Conservation (phyloP, 2,888 invertebrate species). For the Eretmocerus hayati region DNA sequence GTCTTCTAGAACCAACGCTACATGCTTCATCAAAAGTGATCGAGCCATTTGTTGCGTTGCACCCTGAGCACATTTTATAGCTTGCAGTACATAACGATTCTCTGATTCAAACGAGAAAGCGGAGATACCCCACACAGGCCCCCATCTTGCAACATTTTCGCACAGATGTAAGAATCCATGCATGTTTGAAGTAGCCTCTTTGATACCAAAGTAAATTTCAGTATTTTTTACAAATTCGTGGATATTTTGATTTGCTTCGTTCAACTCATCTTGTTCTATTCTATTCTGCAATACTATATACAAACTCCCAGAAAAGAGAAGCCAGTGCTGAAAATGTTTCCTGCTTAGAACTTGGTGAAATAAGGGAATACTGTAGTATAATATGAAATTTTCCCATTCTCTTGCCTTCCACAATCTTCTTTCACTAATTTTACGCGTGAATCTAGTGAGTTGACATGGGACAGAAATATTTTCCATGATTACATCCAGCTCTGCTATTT, state of each 20-base stretch:
- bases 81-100: neutral
- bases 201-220: neutral
- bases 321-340: neutral
- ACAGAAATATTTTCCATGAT: neutral
- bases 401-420: neutral
- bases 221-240: neutral
- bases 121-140: neutral
- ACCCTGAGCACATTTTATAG: constrained; percentile 1
- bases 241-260: neutral
- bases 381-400: constrained; percentile 1
- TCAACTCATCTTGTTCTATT: neutral
- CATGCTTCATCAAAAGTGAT: neutral
- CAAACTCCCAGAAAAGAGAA: neutral
- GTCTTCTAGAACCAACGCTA: neutral
- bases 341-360: neutral
- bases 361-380: constrained; percentile 1
- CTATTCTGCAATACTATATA: neutral
- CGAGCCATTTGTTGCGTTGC: neutral
- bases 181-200: neutral
- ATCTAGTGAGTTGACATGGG: neutral
- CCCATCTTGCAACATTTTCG: neutral
- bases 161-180: neutral
- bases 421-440: neutral
- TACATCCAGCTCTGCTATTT: neutral
- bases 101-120: neutral